A percentile compares a stretch with the other conserved stretches of the same genome.
These are phyloP conservation scores for Phengaris alcon DNA, from an alignment of 2,888 invertebrate species.

Conservation along the genomic window DNA sequence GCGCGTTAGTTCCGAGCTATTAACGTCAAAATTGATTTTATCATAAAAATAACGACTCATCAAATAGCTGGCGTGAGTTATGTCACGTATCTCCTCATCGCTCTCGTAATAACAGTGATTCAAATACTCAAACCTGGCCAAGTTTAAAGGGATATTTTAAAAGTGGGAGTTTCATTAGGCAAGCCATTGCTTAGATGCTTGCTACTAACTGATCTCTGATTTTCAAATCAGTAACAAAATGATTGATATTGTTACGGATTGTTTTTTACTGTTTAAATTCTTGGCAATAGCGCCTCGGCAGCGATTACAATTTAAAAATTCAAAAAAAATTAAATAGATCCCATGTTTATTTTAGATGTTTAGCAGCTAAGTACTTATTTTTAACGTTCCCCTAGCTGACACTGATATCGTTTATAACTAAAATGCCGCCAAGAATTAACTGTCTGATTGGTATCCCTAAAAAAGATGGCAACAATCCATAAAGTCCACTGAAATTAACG, in stretches of 20 bases:
- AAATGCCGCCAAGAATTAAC: neutral
- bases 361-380: neutral
- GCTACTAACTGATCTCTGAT: too few species aligned
- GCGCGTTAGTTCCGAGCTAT: neutral
- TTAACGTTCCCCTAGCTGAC: neutral
- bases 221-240: too few species aligned
- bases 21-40: neutral
- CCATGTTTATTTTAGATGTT: neutral
- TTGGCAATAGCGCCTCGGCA: too few species aligned
- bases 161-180: too few species aligned
- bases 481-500: constrained; percentile 1
- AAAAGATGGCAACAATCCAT: constrained; percentile 26
- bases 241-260: too few species aligned
- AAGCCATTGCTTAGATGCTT: too few species aligned
- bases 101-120: neutral
- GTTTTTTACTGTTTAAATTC: too few species aligned
- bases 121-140: neutral
- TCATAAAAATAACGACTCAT: neutral
- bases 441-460: neutral
- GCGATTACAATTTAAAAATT: too few species aligned
- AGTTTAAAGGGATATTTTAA: neutral
- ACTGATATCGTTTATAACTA: neutral
- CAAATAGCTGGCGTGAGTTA: neutral
- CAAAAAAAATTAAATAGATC: neutral
- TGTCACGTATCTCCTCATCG: constrained; percentile 10